Evolutionary conservation across 2,113 vertebrate genomes (phyloP).

Genomic region (Zeus faber): DNA sequence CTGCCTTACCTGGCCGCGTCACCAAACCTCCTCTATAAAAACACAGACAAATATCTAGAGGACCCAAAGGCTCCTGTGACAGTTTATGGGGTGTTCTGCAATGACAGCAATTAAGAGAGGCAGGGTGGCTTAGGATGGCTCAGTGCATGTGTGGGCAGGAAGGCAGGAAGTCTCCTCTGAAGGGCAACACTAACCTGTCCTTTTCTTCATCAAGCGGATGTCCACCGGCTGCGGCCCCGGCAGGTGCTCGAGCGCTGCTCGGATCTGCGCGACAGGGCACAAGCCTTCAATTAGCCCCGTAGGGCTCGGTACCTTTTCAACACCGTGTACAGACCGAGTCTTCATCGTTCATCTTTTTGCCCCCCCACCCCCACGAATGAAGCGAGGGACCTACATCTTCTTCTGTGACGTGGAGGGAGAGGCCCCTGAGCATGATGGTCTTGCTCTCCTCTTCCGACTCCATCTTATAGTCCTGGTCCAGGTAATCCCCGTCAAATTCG

Average conservation of each 20-base stretch:
- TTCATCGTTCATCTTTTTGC: too few species aligned
- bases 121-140: conserved; percentile 55
- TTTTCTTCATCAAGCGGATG: conserved; percentile 92
- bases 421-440: conserved; percentile 89
- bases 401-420: conserved; percentile 85
- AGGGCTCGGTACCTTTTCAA: too few species aligned
- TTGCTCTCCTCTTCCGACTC: conserved; percentile 91
- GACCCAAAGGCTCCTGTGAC: conserved; percentile 14
- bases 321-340: too few species aligned
- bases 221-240: conserved; percentile 92
- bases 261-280: conserved; percentile 77
- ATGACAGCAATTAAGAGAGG: conserved; percentile 52
- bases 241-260: conserved; percentile 83
- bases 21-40: conserved; percentile 14
- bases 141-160: conserved; percentile 49
- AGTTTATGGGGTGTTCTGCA: conserved; percentile 1
- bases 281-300: neutral
- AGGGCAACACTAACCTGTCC: conserved; percentile 85
- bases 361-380: too few species aligned
- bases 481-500: conserved; percentile 88
- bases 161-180: conserved; percentile 44
- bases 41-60: conserved; percentile 15
- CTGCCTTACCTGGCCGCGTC: conserved; percentile 36
- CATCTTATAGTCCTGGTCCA: conserved; percentile 86
- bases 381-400: conserved; percentile 79